Percentiles rank a stretch among this genome's conserved stretches.
phyloP scores from a whole-genome alignment of 1,140 invertebrate species.

The Geopemphigus sp. region DNA sequence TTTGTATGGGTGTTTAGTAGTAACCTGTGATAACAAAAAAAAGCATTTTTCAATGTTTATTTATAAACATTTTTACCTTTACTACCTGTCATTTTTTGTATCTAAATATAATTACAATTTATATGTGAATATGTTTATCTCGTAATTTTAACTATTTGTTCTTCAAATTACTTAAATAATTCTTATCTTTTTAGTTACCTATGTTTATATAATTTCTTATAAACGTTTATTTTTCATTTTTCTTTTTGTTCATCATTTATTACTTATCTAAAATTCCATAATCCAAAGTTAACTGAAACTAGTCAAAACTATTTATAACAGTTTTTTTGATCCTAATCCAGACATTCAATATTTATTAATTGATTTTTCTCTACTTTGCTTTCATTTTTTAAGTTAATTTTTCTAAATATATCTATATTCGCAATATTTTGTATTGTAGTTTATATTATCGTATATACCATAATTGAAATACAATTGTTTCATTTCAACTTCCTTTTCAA shows the following conservation, averaged over 20 bases:
- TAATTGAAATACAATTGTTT: background rate
- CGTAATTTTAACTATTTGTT: background rate
- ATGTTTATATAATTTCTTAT: no score
- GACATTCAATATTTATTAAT: background rate
- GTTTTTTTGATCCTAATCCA: background rate
- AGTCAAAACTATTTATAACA: no score
- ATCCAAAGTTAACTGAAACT: no score
- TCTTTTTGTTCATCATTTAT: background rate
- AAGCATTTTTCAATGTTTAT: constrained; percentile 4
- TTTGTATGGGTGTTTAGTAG: background rate
- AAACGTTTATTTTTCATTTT: no score
- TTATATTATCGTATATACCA: background rate
- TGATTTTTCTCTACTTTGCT: background rate
- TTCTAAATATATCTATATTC: background rate
- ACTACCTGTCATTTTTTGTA: background rate
- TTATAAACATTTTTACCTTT: constrained; percentile 7
- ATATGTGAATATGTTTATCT: background rate
- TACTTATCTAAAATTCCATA: background rate
- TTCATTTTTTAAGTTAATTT: background rate
- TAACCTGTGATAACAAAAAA: constrained; percentile 32
- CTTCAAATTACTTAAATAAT: background rate
- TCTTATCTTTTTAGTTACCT: background rate
- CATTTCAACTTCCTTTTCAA: background rate
- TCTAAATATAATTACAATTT: background rate
- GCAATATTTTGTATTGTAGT: no score